Evolutionary conservation across 2,888 invertebrate genomes (phyloP), one percentile per base, ranked within the genome.

Genomic region (Aphidoletes aphidimyza): DNA sequence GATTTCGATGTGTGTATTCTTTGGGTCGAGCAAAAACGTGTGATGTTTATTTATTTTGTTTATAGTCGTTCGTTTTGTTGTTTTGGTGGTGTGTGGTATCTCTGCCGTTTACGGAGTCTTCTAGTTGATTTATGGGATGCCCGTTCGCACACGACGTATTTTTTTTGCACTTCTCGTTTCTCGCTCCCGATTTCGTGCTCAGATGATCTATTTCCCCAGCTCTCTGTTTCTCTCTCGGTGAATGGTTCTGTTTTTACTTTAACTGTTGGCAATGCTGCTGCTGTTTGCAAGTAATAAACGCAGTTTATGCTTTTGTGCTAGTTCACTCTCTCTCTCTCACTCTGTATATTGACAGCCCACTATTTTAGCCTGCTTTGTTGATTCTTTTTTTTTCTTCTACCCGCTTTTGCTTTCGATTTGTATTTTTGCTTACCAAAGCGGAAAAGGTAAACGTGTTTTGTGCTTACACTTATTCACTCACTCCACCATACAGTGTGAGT

Each of bases 371-470:
- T 69, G 69, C 69, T 69, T 69, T 69, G 69, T 34, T 69, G 69
- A 69, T 69, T 69, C 14, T 14, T 30, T 69, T 14, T 34, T 30
- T 69, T 47, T 2, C 17, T 47, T 17, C 39, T 39, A 11, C 22
- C 54, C 22, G 54, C 14, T 69, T 69, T 81, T 22, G 17, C 0
- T 22, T 37, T 39, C n/a, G n/a, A 22, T 37, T 81, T 81, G 3
- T n/a, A 39, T 81, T 81, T 81, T 81, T 81, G 81, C 81, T 81
- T 81, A 37, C 37, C 81, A 81, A 81, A 37, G 81, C 37, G 81
- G 81, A 81, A 81, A 81, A 81, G 37, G 81, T 81, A 81, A 37
- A 81, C 39, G 81, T 81, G 37, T 81, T 37, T 81, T 81, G 81
- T 81, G 81, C 37, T 81, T 54, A 19, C 47, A 2, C 19, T 5